A percentile compares a stretch with the other conserved stretches of the same genome.
phyloP scores from a whole-genome alignment of 2,888 invertebrate species.

The Drosophila lutescens region DNA sequence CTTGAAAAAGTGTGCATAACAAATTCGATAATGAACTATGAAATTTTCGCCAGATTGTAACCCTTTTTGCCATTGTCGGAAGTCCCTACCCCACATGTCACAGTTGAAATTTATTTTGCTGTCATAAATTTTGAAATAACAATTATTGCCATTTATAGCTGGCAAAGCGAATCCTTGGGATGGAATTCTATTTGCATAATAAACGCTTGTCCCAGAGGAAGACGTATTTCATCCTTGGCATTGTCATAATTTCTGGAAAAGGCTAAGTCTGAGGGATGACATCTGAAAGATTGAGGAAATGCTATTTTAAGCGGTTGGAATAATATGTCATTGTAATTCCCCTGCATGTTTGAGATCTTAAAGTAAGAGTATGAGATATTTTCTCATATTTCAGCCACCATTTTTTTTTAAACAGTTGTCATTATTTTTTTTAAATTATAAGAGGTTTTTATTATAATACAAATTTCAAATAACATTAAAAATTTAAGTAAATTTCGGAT shows the following conservation, averaged over 20 bases:
- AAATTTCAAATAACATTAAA: too few relatives aligned
- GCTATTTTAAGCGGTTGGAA: conserved; percentile 3
- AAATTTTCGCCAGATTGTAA: conserved; percentile 58
- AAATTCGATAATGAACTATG: conserved; percentile 82
- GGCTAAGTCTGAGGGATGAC: background rate
- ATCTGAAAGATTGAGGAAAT: conserved; percentile 9
- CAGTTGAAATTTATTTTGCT: conserved; percentile 71
- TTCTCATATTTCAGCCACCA: too few relatives aligned
- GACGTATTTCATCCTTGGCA: conserved; percentile 55
- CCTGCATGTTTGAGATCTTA: background rate
- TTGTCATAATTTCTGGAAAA: conserved; percentile 52
- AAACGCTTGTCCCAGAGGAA: conserved; percentile 42
- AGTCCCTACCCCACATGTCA: conserved; percentile 48
- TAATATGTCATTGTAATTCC: background rate
- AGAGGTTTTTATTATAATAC: too few relatives aligned
- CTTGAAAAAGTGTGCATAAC: conserved; percentile 79
- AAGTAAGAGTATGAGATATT: too few relatives aligned
- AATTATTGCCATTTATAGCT: conserved; percentile 69
- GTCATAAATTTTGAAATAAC: conserved; percentile 80
- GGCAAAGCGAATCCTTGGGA: conserved; percentile 22
- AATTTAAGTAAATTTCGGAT: background rate
- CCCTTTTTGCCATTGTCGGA: conserved; percentile 40
- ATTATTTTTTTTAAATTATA: too few relatives aligned
- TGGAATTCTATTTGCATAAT: conserved; percentile 51
- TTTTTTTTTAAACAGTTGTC: too few relatives aligned